Evolutionary conservation across 2,113 vertebrate species (phyloP), one percentile per base, ranked within the genome.

Genomic region (Ptychochromis oligacanthus): DNA sequence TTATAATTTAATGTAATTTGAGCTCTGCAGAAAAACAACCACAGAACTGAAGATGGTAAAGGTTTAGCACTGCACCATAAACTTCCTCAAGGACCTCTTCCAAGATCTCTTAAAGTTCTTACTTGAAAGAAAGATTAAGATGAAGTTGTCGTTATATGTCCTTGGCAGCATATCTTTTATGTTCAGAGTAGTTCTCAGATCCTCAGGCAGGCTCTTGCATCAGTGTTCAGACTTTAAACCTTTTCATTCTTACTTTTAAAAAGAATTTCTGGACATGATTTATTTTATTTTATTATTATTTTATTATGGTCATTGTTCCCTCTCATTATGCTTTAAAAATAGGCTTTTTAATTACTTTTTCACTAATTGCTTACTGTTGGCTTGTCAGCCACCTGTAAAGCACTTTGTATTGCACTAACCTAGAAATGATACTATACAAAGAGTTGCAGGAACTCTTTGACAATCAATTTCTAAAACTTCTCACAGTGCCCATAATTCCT

Each of bases 291-390:
- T 49, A 20, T 1, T 3, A 24, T 49, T 26, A 46, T 67, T 67
- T 28, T 1, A 7, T 49, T 67, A 22, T 11, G 22, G 64, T 18
- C 5, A 49, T 31, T 26, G 24, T 3, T 0, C 3, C 43, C 14
- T 49, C 15, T 18, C 2, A 7, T 64, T 18, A 0, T 38, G 34
- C 60, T 62, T 36, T 0, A 62, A 20, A 38, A 14, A 49, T 36
- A 4, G 6, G 17, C 0, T 11, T 67, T 67, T 70, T 24, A 17
- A 67, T 46, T 4, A 14, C 4, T 6, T 15, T 43, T 17, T 70
- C 10, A 28, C 15, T 49, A 14, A 14, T 26, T 14, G 38, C 43
- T 2, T 14, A 4, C 28, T 31, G 28, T 31, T 31, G 28, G 28
- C 28, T 4, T 64, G 22, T 52, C 11, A 43, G 40, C 40, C 40